Percentiles rank a stretch among this genome's conserved stretches.
phyloP scores from a whole-genome alignment of 92 coral and sea anemone species.

The Blastomussa wellsi region DNA sequence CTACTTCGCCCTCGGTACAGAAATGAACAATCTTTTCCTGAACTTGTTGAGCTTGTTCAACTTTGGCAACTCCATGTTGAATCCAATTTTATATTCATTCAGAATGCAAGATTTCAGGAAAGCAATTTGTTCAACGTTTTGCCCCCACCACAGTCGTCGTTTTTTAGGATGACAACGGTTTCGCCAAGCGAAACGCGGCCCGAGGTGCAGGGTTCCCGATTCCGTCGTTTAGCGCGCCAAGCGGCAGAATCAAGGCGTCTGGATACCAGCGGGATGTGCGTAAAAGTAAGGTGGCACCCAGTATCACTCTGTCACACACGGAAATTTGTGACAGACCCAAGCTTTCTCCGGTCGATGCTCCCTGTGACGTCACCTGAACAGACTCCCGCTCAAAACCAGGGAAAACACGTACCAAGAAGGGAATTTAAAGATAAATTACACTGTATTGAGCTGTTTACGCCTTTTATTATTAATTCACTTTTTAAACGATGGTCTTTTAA shows the following conservation, averaged over 20 bases:
- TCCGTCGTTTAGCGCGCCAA: neutral
- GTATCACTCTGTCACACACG: neutral
- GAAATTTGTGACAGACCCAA: neutral
- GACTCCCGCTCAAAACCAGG: too few relatives aligned
- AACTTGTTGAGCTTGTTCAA: neutral
- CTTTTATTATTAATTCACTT: too few relatives aligned
- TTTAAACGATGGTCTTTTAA: too few relatives aligned
- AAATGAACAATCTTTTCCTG: neutral
- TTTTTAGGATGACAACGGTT: neutral
- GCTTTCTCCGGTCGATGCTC: neutral
- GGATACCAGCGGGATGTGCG: neutral
- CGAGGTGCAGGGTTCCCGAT: neutral
- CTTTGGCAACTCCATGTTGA: slow-evolving; percentile 12
- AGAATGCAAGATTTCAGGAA: slow-evolving; percentile 12
- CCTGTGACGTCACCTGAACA: too few relatives aligned
- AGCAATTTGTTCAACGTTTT: slow-evolving; percentile 2
- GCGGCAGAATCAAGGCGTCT: neutral
- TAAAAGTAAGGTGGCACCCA: neutral
- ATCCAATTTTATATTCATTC: slow-evolving; percentile 17
- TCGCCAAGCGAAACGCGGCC: neutral
- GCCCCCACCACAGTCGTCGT: neutral
- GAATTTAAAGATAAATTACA: neutral
- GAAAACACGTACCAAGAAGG: neutral
- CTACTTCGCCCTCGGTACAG: neutral
- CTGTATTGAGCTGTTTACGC: neutral